Percentiles rank a stretch among this genome's conserved stretches.
Evolutionary conservation across 2,113 vertebrate genomes (phyloP).

Genomic region (Daphoenositta chrysoptera): DNA sequence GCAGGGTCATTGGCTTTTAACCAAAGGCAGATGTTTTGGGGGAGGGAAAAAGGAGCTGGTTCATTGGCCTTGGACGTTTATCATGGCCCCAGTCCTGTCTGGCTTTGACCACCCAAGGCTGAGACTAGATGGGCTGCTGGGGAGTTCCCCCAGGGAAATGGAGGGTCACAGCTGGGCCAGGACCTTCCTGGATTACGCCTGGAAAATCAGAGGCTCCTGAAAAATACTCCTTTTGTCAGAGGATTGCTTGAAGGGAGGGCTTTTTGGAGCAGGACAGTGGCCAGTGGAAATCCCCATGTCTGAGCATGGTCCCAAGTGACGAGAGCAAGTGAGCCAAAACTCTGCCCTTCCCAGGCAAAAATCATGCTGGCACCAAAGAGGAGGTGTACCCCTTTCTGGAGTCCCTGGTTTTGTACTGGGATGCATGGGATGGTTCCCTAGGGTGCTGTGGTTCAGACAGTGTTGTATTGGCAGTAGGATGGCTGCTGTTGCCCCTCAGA

Average conservation of each 20-base stretch:
- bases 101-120: background rate
- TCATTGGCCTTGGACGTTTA: background rate
- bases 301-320: rapidly evolving
- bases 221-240: background rate
- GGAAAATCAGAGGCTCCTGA: background rate
- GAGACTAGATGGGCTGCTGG: background rate
- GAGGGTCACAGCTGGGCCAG: background rate
- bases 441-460: background rate
- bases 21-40: background rate
- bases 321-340: background rate
- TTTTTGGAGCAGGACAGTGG: background rate
- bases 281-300: background rate
- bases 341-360: background rate
- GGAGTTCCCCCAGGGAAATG: rapidly evolving
- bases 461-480: background rate
- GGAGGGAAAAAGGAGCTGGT: background rate
- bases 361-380: background rate
- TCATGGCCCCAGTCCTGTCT: background rate
- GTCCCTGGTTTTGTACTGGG: background rate
- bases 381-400: background rate
- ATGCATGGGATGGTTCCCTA: background rate
- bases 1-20: background rate
- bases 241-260: background rate
- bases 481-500: background rate
- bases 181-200: background rate